Base-by-base conservation (phyloP, 2,888 invertebrate species). In the Micropterix aruncella region DNA sequence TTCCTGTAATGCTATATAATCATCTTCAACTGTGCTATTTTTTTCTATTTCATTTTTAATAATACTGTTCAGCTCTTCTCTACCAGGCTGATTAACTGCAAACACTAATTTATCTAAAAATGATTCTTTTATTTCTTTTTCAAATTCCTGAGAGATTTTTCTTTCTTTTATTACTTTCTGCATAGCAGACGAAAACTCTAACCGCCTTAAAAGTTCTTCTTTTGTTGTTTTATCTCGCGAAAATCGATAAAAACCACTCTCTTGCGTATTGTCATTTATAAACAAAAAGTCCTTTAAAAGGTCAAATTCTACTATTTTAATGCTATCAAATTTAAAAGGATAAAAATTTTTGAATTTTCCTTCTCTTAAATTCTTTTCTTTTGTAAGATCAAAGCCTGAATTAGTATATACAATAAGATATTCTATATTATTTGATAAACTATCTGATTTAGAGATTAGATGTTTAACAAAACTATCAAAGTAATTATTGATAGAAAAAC, bases 401-500 rank as follows among this genome's bases (percentile, higher is more conserved):
- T 55, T 55, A 37, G 52, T 52, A 50, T 52, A 55, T 16, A 55
- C 27, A 47, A 54, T 47, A 48, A 55, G 51, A 47, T 53, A 50
- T 48, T 54, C 46, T 47, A 53, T 44, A 47, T 47, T 36, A 47
- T 49, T 49, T 49, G 27, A 47, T 45, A 16, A 49, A 48, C 38
- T 46, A 48, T 50, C 46, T 43, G 41, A 43, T 42, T 46, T 44
- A 43, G 45, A 41, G 19, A 53, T 49, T 44, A 50, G 15, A 44
- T 54, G 46, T 48, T 49, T 48, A 43, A 53, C 51, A 52, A 53
- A 55, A 51, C 51, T 53, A 47, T 50, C 48, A 47, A 54, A 52
- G 44, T 53, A 53, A 39, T 44, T 18, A 46, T 53, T 50, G 7
- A 54, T 45, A 48, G 45, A 50, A 48, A 49, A 53, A 44, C 46